phyloP scores from a whole-genome alignment of 2,888 invertebrate species.

The Dynastes hyllus region DNA sequence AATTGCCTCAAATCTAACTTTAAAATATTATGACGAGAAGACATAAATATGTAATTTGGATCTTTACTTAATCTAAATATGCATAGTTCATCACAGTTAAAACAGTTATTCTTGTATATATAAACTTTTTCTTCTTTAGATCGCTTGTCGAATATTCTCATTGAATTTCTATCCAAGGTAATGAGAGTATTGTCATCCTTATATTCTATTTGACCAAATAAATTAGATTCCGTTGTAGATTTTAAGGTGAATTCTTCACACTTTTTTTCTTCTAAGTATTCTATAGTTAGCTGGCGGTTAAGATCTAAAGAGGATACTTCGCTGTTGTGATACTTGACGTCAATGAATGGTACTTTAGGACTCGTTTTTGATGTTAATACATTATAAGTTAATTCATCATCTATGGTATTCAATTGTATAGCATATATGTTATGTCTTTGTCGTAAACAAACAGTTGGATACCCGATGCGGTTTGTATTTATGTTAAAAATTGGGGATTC shows the following conservation, averaged over 20 bases:
- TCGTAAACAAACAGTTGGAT: conserved; percentile 35
- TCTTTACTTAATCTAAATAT: conserved; percentile 25
- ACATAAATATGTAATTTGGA: conserved; percentile 43
- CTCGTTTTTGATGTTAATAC: background rate
- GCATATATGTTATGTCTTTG: conserved; percentile 43
- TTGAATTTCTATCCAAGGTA: conserved; percentile 40
- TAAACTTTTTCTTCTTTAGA: conserved; percentile 38
- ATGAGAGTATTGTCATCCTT: conserved; percentile 27
- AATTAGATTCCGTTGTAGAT: conserved; percentile 33
- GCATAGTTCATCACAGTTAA: conserved; percentile 50
- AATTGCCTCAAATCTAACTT: conserved; percentile 48
- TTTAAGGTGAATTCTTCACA: conserved; percentile 10
- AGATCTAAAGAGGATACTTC: conserved; percentile 39
- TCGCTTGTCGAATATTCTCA: conserved; percentile 48
- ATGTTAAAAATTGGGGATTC: conserved; percentile 36
- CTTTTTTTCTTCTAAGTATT: conserved; percentile 27
- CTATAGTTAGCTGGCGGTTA: conserved; percentile 32
- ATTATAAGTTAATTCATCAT: conserved; percentile 16
- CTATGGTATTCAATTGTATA: conserved; percentile 24
- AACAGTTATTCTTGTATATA: conserved; percentile 27
- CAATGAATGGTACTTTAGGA: conserved; percentile 39
- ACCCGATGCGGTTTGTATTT: conserved; percentile 1
- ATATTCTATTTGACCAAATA: conserved; percentile 48
- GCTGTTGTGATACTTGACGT: conserved; percentile 41
- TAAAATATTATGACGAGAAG: conserved; percentile 48